Percentiles rank a stretch among this genome's conserved stretches.
Conservation (phyloP, 2,888 invertebrate species). For the Lasioglossum pauxillum region DNA sequence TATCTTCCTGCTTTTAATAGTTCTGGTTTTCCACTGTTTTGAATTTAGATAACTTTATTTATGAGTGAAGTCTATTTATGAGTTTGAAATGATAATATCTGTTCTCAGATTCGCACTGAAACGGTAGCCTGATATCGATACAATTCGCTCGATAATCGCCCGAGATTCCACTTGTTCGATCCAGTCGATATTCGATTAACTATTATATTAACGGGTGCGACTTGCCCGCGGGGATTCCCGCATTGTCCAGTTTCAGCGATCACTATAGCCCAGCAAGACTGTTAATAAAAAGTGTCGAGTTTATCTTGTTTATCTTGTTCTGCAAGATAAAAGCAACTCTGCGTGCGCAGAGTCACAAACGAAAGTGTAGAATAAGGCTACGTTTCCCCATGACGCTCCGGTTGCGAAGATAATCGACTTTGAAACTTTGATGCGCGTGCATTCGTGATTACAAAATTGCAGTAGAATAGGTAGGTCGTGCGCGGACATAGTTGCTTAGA, state of each 20-base stretch:
- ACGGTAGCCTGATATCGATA: constrained; percentile 22
- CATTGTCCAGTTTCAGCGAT: constrained; percentile 48
- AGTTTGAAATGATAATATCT: no score
- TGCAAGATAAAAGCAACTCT: not conserved
- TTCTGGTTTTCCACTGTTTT: no score
- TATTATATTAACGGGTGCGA: constrained; percentile 47
- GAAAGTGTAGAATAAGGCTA: not conserved
- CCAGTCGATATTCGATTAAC: constrained; percentile 68
- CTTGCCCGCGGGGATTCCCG: constrained; percentile 48
- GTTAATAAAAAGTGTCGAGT: not conserved
- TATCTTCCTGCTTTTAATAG: no score
- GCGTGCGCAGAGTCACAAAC: not conserved
- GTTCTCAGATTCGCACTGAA: not conserved
- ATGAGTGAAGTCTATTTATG: no score
- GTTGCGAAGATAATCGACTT: not conserved
- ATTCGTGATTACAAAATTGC: constrained; percentile 1
- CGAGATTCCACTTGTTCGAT: constrained; percentile 53
- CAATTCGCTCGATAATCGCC: constrained; percentile 49
- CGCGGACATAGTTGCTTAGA: not conserved
- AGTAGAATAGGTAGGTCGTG: not conserved
- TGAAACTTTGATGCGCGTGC: constrained; percentile 1
- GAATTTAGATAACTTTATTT: no score
- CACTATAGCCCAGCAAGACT: not conserved
- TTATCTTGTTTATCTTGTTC: not conserved
- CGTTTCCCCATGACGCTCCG: not conserved